phyloP scores from a whole-genome alignment of 2,888 invertebrate species.

The Cryptocephalus primarius region DNA sequence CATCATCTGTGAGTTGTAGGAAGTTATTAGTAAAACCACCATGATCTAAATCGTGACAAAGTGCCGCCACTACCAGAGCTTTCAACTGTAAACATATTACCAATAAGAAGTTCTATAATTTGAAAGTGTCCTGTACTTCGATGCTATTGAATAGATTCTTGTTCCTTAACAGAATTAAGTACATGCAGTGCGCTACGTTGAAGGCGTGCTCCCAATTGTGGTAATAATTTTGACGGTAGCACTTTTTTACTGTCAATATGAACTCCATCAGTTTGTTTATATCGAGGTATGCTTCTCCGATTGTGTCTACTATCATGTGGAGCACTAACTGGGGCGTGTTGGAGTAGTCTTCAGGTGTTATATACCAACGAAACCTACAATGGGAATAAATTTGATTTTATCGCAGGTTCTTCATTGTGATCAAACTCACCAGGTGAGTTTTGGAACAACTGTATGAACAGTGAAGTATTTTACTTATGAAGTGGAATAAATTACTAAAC shows the following conservation, averaged over 20 bases:
- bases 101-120: slow-evolving; percentile 1
- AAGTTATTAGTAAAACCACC: slow-evolving; percentile 52
- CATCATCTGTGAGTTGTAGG: slow-evolving; percentile 43
- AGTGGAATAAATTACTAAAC: slow-evolving; percentile 3
- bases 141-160: slow-evolving; percentile 14
- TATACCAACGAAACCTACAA: slow-evolving; percentile 38
- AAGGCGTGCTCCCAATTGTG: slow-evolving; percentile 56
- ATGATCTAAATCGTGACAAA: slow-evolving; percentile 55
- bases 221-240: slow-evolving; percentile 46
- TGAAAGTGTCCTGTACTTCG: slow-evolving; percentile 13
- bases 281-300: slow-evolving; percentile 38
- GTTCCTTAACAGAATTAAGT: slow-evolving; percentile 42
- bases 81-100: slow-evolving; percentile 34
- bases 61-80: slow-evolving; percentile 44
- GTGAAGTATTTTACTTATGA: neutral
- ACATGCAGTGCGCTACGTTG: slow-evolving; percentile 51
- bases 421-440: no score
- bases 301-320: slow-evolving; percentile 42
- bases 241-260: slow-evolving; percentile 38
- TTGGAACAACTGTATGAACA: no score
- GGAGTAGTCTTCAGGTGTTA: slow-evolving; percentile 39
- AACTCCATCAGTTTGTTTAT: slow-evolving; percentile 36
- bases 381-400: no score
- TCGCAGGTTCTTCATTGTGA: no score
- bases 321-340: slow-evolving; percentile 44